A percentile compares a stretch with the other conserved stretches of the same genome.
Conservation (phyloP, 2,113 vertebrate genomes). For the Nesogale talazaci region DNA sequence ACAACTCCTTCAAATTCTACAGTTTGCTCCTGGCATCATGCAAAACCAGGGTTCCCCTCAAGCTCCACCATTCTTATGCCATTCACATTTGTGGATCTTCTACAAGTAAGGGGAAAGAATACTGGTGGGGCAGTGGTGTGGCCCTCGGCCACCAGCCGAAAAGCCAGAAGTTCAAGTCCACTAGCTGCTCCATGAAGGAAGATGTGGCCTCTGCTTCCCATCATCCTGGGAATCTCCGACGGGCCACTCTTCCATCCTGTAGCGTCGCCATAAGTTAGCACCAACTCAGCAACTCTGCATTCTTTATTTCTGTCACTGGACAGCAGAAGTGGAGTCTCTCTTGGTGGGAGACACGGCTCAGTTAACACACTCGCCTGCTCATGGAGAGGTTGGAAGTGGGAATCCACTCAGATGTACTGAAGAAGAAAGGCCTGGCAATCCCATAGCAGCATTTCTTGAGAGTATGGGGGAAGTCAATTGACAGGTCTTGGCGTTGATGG, state of each 20-base stretch:
- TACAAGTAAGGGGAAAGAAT: not conserved
- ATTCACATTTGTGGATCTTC: not conserved
- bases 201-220: too few relatives aligned
- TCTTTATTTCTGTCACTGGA: not conserved
- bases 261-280: not conserved
- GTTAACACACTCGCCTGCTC: too few relatives aligned
- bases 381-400: too few relatives aligned
- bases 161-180: too few relatives aligned
- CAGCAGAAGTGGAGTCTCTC: not conserved
- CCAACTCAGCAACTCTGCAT: not conserved
- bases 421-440: too few relatives aligned
- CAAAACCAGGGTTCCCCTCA: too few relatives aligned
- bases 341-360: too few relatives aligned
- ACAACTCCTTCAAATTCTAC: too few relatives aligned
- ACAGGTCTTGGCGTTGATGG: not conserved
- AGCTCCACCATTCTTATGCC: not conserved
- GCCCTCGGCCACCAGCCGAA: too few relatives aligned
- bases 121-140: not conserved
- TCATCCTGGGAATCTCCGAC: not conserved
- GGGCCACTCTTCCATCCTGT: not conserved
- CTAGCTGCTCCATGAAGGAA: too few relatives aligned
- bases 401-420: too few relatives aligned
- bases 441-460: not conserved
- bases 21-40: too few relatives aligned
- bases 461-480: not conserved